Evolutionary conservation across 2,888 invertebrate genomes (phyloP).

Genomic region (Pseudococcus longispinus): DNA sequence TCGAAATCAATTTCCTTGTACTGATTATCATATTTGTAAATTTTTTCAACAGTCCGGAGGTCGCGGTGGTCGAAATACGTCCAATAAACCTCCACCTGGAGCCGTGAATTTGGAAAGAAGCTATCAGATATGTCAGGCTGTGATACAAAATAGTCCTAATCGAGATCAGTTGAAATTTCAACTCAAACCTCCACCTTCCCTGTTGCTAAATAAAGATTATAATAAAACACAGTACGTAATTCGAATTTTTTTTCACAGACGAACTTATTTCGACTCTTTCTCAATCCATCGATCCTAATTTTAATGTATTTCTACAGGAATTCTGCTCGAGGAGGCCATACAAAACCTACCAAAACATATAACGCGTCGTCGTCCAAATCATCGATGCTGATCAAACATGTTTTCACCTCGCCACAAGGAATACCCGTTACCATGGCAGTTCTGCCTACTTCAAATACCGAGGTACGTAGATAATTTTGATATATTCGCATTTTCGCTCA

Average conservation of each 20-base stretch:
- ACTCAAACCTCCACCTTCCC: constrained; percentile 82
- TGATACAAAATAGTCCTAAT: constrained; percentile 92
- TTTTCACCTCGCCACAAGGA: constrained; percentile 68
- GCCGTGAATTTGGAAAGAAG: constrained; percentile 92
- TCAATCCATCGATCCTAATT: neutral
- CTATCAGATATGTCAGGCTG: constrained; percentile 84
- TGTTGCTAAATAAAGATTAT: constrained; percentile 64
- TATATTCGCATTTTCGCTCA: neutral
- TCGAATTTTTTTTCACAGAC: neutral
- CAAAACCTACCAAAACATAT: constrained; percentile 49
- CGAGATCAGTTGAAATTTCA: constrained; percentile 85
- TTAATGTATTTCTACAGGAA: neutral
- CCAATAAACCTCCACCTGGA: constrained; percentile 75
- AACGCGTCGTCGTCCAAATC: constrained; percentile 16
- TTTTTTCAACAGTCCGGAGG: constrained; percentile 27
- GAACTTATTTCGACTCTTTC: neutral
- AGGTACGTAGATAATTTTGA: constrained; percentile 44
- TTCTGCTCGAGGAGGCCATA: constrained; percentile 5
- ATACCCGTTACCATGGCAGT: constrained; percentile 69
- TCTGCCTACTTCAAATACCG: constrained; percentile 62
- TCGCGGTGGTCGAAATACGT: constrained; percentile 50
- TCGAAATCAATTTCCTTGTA: neutral
- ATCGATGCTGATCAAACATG: constrained; percentile 71
- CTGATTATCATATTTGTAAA: neutral
- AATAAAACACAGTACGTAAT: constrained; percentile 53